These are phyloP conservation scores for Platypus cylindrus DNA, from an alignment of 2,888 invertebrate genomes.

Conservation along the genomic window DNA sequence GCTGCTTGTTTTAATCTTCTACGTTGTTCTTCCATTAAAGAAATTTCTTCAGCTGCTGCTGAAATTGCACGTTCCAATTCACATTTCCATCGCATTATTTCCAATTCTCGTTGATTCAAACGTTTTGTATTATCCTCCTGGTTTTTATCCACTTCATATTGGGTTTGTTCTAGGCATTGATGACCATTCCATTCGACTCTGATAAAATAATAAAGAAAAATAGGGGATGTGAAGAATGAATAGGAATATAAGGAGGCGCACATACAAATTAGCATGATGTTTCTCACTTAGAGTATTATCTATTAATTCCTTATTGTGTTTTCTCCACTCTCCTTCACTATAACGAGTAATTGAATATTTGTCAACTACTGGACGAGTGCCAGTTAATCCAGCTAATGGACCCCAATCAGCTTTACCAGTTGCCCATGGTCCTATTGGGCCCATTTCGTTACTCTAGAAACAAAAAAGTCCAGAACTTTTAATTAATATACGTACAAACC, in stretches of 20 bases:
- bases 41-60: constrained; percentile 57
- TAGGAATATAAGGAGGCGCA: too few species aligned
- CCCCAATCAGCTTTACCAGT: constrained; percentile 65
- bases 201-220: constrained; percentile 1
- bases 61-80: constrained; percentile 58
- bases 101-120: constrained; percentile 50
- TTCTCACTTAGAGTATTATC: constrained; percentile 27
- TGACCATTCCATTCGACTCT: constrained; percentile 49
- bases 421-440: constrained; percentile 50
- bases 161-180: constrained; percentile 50
- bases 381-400: constrained; percentile 54
- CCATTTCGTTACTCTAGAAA: constrained; percentile 33
- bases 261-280: constrained; percentile 30
- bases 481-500: background rate
- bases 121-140: constrained; percentile 55
- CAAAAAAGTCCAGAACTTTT: background rate
- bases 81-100: constrained; percentile 62
- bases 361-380: constrained; percentile 60
- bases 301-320: constrained; percentile 28
- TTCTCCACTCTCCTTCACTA: constrained; percentile 61
- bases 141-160: constrained; percentile 51
- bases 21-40: constrained; percentile 52
- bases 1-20: constrained; percentile 55
- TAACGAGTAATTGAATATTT: constrained; percentile 62
- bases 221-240: too few species aligned